These are phyloP conservation scores for Phragmatobia fuliginosa DNA, from an alignment of 2,888 invertebrate species.

Conservation along the genomic window DNA sequence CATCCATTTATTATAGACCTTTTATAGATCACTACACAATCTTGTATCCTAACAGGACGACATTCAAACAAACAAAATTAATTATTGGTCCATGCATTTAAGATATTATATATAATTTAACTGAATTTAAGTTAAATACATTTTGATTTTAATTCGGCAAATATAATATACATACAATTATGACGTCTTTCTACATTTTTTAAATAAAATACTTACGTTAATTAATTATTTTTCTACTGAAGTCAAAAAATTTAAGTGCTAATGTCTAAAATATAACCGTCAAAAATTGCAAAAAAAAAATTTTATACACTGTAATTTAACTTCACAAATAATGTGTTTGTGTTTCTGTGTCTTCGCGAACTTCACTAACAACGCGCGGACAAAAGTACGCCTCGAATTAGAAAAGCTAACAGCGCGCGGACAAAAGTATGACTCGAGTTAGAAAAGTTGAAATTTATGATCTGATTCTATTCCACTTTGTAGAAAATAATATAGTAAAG, in stretches of 20 bases:
- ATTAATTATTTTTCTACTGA: conserved; percentile 7
- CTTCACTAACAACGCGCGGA: not conserved
- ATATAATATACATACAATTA: conserved; percentile 18
- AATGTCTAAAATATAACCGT: conserved; percentile 27
- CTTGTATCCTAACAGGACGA: not conserved
- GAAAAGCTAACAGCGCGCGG: not conserved
- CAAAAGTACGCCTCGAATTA: not conserved
- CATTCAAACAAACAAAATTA: conserved; percentile 7
- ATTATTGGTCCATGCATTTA: conserved; percentile 4
- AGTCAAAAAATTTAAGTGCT: conserved; percentile 18
- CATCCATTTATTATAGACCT: not conserved
- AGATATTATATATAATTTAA: not conserved
- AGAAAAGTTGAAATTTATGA: not conserved
- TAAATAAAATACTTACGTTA: not conserved
- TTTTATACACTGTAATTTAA: conserved; percentile 19
- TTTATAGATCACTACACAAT: not conserved
- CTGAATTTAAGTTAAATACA: not conserved
- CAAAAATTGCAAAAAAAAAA: conserved; percentile 26
- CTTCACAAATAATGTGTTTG: conserved; percentile 10
- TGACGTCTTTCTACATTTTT: conserved; percentile 14
- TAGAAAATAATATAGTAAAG: not conserved
- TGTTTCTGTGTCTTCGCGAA: not conserved
- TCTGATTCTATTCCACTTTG: not conserved
- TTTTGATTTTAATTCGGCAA: conserved; percentile 8
- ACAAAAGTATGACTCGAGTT: not conserved